Conservation (phyloP, 2,113 vertebrate genomes). For the Rhinoptilus africanus region DNA sequence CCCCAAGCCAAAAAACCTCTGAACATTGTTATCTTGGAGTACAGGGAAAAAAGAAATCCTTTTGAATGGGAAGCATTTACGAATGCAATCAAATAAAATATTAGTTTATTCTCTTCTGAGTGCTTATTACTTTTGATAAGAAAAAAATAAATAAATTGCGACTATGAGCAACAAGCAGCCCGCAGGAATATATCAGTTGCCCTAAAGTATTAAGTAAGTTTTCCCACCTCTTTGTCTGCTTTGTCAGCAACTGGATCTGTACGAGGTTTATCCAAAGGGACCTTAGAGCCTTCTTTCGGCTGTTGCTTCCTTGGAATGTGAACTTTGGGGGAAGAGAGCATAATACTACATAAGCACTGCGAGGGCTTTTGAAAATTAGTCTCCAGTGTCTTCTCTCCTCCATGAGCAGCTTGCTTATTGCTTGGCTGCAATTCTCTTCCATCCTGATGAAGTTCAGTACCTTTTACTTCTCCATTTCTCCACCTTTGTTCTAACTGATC, state of each 20-base stretch:
- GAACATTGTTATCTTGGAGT: background rate
- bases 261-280: background rate
- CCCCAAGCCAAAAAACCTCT: background rate
- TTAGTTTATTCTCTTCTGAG: background rate
- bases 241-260: background rate
- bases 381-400: background rate
- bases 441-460: accelerated
- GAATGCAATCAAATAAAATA: background rate
- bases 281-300: background rate
- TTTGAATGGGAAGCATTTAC: background rate
- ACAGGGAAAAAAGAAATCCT: accelerated
- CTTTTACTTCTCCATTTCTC: background rate
- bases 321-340: conserved; percentile 40
- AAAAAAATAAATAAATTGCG: accelerated
- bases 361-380: background rate
- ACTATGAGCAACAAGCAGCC: background rate
- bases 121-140: background rate
- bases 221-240: conserved; percentile 37
- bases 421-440: background rate
- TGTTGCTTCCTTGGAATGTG: conserved; percentile 59
- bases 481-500: background rate
- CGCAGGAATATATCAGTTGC: background rate
- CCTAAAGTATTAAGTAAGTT: background rate
- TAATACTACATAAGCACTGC: background rate
- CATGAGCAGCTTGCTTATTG: background rate